A percentile compares a stretch with the other conserved stretches of the same genome.
Conservation (phyloP, 2,113 vertebrate genomes). For the Chaenocephalus aceratus region DNA sequence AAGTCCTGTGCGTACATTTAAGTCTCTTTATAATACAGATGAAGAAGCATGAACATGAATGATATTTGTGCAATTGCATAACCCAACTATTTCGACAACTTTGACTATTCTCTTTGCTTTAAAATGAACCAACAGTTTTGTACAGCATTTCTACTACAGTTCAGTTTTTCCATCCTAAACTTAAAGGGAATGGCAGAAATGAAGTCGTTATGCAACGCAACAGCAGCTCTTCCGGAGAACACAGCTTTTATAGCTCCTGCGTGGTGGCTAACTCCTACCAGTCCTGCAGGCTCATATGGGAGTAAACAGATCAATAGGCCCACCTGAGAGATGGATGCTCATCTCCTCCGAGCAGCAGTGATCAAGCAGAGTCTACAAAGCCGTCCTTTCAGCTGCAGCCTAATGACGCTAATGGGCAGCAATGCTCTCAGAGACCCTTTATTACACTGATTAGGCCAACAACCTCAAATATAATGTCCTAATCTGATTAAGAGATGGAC, state of each 20-base stretch:
- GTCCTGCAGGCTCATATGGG: slow-evolving; percentile 56
- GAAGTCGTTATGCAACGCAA: slow-evolving; percentile 48
- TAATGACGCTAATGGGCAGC: slow-evolving; percentile 77
- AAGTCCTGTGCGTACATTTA: not conserved
- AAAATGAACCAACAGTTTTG: not conserved
- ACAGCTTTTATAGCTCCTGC: slow-evolving; percentile 46
- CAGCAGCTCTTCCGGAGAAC: slow-evolving; percentile 26
- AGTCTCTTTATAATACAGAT: not conserved
- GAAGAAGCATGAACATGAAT: not conserved
- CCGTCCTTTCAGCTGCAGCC: slow-evolving; percentile 64
- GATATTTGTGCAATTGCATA: not conserved
- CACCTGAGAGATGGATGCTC: slow-evolving; percentile 74
- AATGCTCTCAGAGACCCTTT: slow-evolving; percentile 75
- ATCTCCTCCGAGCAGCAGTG: slow-evolving; percentile 53
- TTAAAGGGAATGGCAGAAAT: slow-evolving; percentile 6
- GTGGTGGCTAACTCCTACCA: slow-evolving; percentile 52
- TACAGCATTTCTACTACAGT: not conserved
- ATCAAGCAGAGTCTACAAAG: slow-evolving; percentile 66
- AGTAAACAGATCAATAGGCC: slow-evolving; percentile 78
- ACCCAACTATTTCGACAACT: not conserved
- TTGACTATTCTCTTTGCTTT: not conserved
- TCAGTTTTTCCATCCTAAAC: slow-evolving; percentile 5
- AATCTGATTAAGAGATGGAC: slow-evolving; percentile 77
- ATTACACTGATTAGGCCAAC: slow-evolving; percentile 78
- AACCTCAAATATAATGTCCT: slow-evolving; percentile 74